Evolutionary conservation across 2,797 vertebrate genomes (phyloP).

Genomic region (Rhinogobio ventralis): DNA sequence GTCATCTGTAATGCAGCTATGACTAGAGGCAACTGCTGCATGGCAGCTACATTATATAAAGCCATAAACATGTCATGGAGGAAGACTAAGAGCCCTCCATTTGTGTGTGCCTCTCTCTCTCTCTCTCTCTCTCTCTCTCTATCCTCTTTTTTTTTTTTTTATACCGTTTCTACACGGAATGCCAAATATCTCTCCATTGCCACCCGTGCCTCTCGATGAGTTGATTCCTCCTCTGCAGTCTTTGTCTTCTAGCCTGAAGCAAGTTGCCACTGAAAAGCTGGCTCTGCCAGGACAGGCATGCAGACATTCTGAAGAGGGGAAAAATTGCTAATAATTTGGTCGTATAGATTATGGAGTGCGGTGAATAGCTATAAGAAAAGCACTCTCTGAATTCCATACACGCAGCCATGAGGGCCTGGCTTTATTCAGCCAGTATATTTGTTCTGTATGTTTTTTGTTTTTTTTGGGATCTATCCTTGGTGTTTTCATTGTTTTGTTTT

Average conservation of each 20-base stretch:
- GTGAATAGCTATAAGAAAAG: conserved; percentile 47
- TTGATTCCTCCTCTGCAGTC: conserved; percentile 36
- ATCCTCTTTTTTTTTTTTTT: background rate
- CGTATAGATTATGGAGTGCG: background rate
- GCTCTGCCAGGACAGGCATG: conserved; percentile 38
- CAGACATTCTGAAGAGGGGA: conserved; percentile 28
- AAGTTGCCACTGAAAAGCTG: conserved; percentile 42
- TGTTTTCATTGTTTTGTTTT: background rate
- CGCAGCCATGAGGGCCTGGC: conserved; percentile 9
- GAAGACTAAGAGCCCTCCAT: conserved; percentile 62
- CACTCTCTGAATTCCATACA: conserved; percentile 38
- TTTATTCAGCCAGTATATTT: conserved; percentile 2
- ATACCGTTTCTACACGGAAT: conserved; percentile 24
- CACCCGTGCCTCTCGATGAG: conserved; percentile 48
- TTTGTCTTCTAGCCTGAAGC: conserved; percentile 44
- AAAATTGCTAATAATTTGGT: conserved; percentile 52
- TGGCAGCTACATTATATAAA: conserved; percentile 62
- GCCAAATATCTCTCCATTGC: conserved; percentile 57
- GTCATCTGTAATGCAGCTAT: conserved; percentile 62
- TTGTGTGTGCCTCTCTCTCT: conserved; percentile 19
- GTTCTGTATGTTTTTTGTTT: conserved; percentile 20
- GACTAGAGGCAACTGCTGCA: conserved; percentile 55
- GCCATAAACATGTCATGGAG: conserved; percentile 68
- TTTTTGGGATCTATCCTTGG: background rate
- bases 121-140: conserved; percentile 8